Percentiles rank a stretch among this genome's conserved stretches.
These are phyloP conservation scores for Mergus octosetaceus DNA, from an alignment of 2,797 vertebrate genomes.

Conservation along the genomic window DNA sequence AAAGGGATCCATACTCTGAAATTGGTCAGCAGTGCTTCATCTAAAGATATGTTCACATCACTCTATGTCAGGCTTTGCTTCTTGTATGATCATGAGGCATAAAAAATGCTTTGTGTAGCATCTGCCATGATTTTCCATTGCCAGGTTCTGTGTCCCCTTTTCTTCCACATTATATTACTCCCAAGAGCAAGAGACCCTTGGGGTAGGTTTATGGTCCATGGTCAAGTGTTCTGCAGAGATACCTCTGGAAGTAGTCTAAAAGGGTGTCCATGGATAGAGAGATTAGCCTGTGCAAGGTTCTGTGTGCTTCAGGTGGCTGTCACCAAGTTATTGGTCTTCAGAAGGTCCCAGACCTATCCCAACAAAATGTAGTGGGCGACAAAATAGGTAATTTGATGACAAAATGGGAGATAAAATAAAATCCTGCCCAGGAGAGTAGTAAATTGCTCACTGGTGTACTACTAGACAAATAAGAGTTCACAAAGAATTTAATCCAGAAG, in stretches of 20 bases:
- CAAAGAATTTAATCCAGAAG: neutral
- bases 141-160: neutral
- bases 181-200: neutral
- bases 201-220: neutral
- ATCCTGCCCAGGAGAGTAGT: neutral
- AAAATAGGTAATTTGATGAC: neutral
- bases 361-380: neutral
- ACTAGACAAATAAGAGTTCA: neutral
- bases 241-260: neutral
- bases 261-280: neutral
- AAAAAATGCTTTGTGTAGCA: neutral
- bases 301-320: neutral
- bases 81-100: neutral
- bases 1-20: neutral
- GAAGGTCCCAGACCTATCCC: neutral
- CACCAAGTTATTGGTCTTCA: neutral
- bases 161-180: neutral
- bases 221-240: neutral
- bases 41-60: neutral
- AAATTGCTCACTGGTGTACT: neutral
- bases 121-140: neutral
- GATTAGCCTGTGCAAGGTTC: neutral
- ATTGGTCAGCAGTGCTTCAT: neutral
- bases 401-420: neutral
- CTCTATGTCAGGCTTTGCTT: neutral